These are phyloP conservation scores for Drosophila burlai DNA, from an alignment of 1,140 invertebrate species.

Conservation along the genomic window DNA sequence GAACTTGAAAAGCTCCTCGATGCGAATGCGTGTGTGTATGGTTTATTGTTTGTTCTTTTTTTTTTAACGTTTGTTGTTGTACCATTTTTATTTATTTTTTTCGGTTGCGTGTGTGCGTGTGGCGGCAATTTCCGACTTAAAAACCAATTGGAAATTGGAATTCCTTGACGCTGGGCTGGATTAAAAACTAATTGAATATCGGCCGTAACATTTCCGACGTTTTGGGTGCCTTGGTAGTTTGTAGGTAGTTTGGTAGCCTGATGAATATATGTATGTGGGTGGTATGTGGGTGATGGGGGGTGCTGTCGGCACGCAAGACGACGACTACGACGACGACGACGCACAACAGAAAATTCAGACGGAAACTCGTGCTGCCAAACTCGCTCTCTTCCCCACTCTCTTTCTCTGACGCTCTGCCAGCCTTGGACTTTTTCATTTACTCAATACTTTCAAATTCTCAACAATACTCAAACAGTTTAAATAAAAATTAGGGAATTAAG, in stretches of 20 bases:
- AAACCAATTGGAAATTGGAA: constrained; percentile 72
- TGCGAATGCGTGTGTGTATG: constrained; percentile 10
- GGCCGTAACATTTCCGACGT: constrained; percentile 50
- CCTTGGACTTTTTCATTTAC: constrained; percentile 12
- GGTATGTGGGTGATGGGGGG: neutral
- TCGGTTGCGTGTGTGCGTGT: constrained; percentile 43
- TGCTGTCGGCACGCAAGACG: constrained; percentile 38
- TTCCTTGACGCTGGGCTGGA: constrained; percentile 58
- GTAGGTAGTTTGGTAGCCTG: neutral
- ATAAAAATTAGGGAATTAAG: neutral
- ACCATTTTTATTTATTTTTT: constrained; percentile 16
- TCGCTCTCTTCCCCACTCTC: constrained; percentile 3
- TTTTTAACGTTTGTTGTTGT: constrained; percentile 11
- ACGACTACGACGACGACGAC: constrained; percentile 12
- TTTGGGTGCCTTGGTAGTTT: constrained; percentile 5
- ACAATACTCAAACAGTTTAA: neutral
- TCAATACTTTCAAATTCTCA: neutral
- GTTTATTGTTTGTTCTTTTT: constrained; percentile 24
- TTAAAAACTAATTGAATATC: constrained; percentile 72
- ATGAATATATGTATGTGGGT: constrained; percentile 1
- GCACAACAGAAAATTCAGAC: constrained; percentile 15
- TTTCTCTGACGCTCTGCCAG: neutral
- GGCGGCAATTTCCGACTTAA: constrained; percentile 68
- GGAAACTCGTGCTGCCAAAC: constrained; percentile 23
- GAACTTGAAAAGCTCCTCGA: constrained; percentile 41